These are phyloP conservation scores for Amblyraja radiata DNA, from an alignment of 2,797 vertebrate genomes.

Conservation along the genomic window DNA sequence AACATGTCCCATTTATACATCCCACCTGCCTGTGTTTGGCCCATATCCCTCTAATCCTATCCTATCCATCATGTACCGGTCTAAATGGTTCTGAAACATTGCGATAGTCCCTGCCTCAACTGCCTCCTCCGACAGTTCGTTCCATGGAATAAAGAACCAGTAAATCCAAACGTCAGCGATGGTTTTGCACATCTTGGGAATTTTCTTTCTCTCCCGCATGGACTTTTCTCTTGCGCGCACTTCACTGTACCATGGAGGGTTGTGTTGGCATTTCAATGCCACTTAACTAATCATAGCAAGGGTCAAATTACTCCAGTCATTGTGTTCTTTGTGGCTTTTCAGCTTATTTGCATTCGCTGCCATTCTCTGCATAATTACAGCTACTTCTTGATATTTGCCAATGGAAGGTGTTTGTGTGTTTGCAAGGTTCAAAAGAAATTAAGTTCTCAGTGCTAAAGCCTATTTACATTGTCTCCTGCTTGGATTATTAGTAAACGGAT, in stretches of 20 bases:
- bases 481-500: conserved; percentile 5
- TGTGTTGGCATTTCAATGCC: conserved; percentile 16
- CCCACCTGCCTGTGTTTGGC: too few species aligned
- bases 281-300: conserved; percentile 24
- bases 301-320: conserved; percentile 17
- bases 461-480: neutral
- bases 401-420: conserved; percentile 15
- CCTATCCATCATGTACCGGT: too few species aligned
- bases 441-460: neutral
- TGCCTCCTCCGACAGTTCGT: too few species aligned
- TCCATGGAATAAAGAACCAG: neutral
- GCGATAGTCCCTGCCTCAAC: too few species aligned
- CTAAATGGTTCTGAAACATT: too few species aligned
- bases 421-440: conserved; percentile 24
- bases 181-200: neutral
- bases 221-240: neutral
- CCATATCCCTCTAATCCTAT: too few species aligned
- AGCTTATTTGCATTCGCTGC: conserved; percentile 16
- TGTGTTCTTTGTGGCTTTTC: neutral
- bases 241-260: conserved; percentile 15
- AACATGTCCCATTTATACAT: too few species aligned
- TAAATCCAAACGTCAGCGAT: neutral
- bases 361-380: conserved; percentile 26
- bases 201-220: neutral
- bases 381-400: conserved; percentile 30